Conservation (phyloP, 1,140 invertebrate genomes). For the Scylla paramamosain region DNA sequence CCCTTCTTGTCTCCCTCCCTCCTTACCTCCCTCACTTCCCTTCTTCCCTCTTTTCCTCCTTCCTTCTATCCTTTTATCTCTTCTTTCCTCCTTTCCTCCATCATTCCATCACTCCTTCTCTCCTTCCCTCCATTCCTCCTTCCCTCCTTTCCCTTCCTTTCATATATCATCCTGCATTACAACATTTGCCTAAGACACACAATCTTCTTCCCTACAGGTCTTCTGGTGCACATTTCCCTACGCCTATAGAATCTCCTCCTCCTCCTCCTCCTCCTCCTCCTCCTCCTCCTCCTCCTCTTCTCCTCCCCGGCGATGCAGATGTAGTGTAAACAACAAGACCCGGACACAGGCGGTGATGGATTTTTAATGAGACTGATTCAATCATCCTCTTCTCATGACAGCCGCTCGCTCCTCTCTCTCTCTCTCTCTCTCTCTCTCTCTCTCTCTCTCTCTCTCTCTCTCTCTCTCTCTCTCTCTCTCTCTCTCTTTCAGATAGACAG, state of each 20-base stretch:
- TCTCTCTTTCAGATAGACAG: no score
- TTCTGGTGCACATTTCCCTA: no score
- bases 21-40: background rate
- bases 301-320: slow-evolving; percentile 27
- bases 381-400: slow-evolving; percentile 17
- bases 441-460: background rate
- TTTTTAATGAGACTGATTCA: slow-evolving; percentile 68
- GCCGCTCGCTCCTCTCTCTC: background rate
- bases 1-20: no score
- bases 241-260: background rate
- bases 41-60: background rate
- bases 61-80: background rate
- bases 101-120: background rate
- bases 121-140: background rate
- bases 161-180: no score
- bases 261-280: background rate
- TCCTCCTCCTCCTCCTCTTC: background rate
- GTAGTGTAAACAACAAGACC: slow-evolving; percentile 60
- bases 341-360: slow-evolving; percentile 63
- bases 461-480: background rate
- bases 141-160: background rate
- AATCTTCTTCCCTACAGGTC: no score
- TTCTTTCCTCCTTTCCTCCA: background rate
- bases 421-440: background rate
- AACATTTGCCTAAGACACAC: no score